phyloP scores from a whole-genome alignment of 2,888 invertebrate genomes.

The Rhimphoctona megacephalus region DNA sequence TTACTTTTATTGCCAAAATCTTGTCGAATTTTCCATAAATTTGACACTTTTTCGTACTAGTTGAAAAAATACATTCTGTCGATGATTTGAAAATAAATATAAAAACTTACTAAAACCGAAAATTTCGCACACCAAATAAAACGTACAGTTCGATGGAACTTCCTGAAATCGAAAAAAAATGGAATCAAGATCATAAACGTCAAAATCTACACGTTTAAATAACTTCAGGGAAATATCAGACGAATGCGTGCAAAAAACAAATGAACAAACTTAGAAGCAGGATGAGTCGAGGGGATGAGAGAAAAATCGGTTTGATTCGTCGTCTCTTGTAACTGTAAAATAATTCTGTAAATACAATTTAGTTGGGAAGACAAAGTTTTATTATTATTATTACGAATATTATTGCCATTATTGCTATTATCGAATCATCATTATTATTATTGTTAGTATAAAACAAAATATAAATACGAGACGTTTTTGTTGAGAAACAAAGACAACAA shows the following conservation, averaged over 20 bases:
- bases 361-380: slow-evolving; percentile 75
- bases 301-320: slow-evolving; percentile 40
- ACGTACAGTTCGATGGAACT: background rate
- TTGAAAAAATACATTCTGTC: background rate
- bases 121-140: background rate
- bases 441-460: slow-evolving; percentile 69
- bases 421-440: slow-evolving; percentile 72
- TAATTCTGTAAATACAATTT: slow-evolving; percentile 81
- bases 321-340: slow-evolving; percentile 74
- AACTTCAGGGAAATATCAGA: slow-evolving; percentile 30
- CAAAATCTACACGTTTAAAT: background rate
- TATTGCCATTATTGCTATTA: slow-evolving; percentile 68
- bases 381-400: slow-evolving; percentile 72
- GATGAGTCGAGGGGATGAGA: slow-evolving; percentile 23
- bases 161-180: background rate
- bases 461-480: slow-evolving; percentile 64
- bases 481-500: slow-evolving; percentile 53
- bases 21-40: background rate
- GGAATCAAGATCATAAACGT: background rate
- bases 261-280: slow-evolving; percentile 36
- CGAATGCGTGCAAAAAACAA: slow-evolving; percentile 15
- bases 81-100: background rate
- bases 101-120: too few species aligned
- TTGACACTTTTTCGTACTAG: background rate
- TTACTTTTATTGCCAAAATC: background rate